Evolutionary conservation across 2,113 vertebrate species (phyloP).

Genomic region (Centropus bengalensis): DNA sequence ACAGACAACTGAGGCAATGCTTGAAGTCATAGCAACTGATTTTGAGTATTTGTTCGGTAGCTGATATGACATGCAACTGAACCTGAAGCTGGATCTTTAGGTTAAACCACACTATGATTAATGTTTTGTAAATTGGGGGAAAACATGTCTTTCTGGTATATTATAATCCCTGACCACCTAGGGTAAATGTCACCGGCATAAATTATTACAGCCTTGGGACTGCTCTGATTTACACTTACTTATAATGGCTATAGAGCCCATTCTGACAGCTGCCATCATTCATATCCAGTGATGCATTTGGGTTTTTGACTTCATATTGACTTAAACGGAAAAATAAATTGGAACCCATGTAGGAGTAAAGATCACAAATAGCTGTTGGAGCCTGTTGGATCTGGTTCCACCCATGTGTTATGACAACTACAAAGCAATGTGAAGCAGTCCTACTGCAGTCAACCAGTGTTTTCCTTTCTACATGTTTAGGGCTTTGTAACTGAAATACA

Average conservation of each 20-base stretch:
- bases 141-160: not conserved
- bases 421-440: not conserved
- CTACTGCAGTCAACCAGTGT: not conserved
- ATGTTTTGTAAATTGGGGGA: not conserved
- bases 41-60: not conserved
- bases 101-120: not conserved
- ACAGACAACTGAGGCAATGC: not conserved
- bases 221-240: not conserved
- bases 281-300: not conserved
- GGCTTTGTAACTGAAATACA: not conserved
- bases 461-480: not conserved
- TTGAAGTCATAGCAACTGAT: not conserved
- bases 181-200: conserved; percentile 14
- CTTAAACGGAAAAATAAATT: not conserved
- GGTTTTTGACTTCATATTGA: not conserved
- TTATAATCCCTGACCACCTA: not conserved
- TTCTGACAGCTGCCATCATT: not conserved
- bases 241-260: not conserved
- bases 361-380: not conserved
- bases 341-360: not conserved
- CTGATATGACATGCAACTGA: not conserved
- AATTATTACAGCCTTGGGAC: conserved; percentile 20
- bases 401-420: not conserved
- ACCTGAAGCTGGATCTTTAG: not conserved
- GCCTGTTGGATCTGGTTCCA: not conserved